Evolutionary conservation across 2,888 invertebrate species (phyloP).

Genomic region (Zygothrica quintamaculata): DNA sequence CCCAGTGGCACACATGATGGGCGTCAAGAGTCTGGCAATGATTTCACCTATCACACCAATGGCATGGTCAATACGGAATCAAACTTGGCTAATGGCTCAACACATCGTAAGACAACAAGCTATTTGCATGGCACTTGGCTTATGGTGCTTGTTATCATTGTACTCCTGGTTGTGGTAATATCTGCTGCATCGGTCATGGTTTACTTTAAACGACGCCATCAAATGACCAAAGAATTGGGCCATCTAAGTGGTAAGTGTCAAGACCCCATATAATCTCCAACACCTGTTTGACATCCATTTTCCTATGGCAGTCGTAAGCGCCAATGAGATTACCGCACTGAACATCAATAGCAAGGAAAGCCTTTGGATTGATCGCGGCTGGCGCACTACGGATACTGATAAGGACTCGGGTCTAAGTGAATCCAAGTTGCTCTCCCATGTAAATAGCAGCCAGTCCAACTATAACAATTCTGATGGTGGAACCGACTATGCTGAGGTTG

Average conservation of each 20-base stretch:
- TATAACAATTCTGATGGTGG: slow-evolving; percentile 85
- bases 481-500: slow-evolving; percentile 89
- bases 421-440: slow-evolving; percentile 87
- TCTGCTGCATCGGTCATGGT: slow-evolving; percentile 83
- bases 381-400: slow-evolving; percentile 87
- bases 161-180: slow-evolving; percentile 82
- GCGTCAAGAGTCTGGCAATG: slow-evolving; percentile 64
- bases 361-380: slow-evolving; percentile 89
- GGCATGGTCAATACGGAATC: slow-evolving; percentile 77
- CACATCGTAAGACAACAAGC: slow-evolving; percentile 83
- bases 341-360: slow-evolving; percentile 87
- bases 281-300: neutral
- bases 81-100: slow-evolving; percentile 77
- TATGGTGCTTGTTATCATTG: slow-evolving; percentile 83
- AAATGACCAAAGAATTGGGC: slow-evolving; percentile 86
- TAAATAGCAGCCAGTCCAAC: slow-evolving; percentile 85
- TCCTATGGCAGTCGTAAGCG: slow-evolving; percentile 83
- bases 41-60: slow-evolving; percentile 79
- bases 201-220: slow-evolving; percentile 84
- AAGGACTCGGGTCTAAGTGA: slow-evolving; percentile 87
- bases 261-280: neutral
- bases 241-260: slow-evolving; percentile 86
- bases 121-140: slow-evolving; percentile 84
- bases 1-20: slow-evolving; percentile 85
- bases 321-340: slow-evolving; percentile 85